Evolutionary conservation across 2,113 vertebrate genomes (phyloP).

Genomic region (Syrmaticus mikado): DNA sequence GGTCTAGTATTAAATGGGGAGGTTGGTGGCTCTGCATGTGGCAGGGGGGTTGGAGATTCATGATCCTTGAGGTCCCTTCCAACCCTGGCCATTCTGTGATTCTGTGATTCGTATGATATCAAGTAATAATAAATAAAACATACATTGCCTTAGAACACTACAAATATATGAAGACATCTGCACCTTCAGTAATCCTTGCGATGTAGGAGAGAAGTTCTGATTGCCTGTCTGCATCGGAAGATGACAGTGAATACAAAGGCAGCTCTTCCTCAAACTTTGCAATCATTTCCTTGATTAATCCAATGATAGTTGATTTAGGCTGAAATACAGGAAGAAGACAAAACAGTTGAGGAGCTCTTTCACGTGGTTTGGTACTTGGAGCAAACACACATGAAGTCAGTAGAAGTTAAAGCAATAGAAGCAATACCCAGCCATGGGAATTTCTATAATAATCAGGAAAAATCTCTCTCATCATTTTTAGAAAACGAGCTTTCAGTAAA

Average conservation of each 20-base stretch:
- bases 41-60: too few species aligned
- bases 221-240: conserved; percentile 79
- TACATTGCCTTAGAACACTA: neutral
- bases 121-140: neutral
- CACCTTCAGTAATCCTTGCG: conserved; percentile 87
- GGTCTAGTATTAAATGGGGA: too few species aligned
- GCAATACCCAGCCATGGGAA: neutral
- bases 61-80: too few species aligned
- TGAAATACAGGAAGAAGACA: conserved; percentile 67
- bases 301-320: conserved; percentile 89
- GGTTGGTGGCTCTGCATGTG: too few species aligned
- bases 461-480: neutral
- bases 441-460: neutral
- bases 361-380: neutral
- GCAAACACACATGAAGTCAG: neutral
- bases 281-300: conserved; percentile 91
- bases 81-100: too few species aligned
- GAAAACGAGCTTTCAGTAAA: neutral
- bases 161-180: neutral
- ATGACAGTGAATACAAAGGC: conserved; percentile 83
- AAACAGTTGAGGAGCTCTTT: neutral
- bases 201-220: conserved; percentile 87
- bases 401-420: neutral
- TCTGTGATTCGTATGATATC: neutral
- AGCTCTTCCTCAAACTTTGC: conserved; percentile 93